Base-by-base conservation (phyloP, 2,888 invertebrate genomes). In the Lissonota sp. region DNA sequence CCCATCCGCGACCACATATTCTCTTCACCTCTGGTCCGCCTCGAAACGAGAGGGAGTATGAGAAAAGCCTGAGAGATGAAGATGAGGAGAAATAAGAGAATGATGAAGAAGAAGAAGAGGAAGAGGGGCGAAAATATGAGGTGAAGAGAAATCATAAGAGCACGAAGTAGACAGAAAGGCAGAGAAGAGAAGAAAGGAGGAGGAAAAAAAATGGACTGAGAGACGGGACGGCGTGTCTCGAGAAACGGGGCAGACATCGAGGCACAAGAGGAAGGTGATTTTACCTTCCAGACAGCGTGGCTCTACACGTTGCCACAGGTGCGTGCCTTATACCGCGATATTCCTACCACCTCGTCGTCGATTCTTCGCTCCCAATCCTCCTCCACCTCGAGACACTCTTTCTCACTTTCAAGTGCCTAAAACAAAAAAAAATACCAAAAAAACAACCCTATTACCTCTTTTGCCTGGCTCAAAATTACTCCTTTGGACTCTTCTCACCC, bases 271-370 rank as follows among this genome's bases (percentile, higher is more conserved):
- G 78, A 81, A 74, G 64, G n/a, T 67, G 67, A 75, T 75, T 14
- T 75, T 66, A 63, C 75, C 58, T 69, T 67, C 79, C 85, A 85
- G 85, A 85, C 85, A 85, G 85, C 85, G 85, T 85, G 85, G 85
- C 85, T 85, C 80, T 82, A 75, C 26, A 26, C 84, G 80, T 83
- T 82, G 84, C 84, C 85, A 84, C 84, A 76, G 85, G 84, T 84
- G 85, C 85, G 84, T 80, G 77, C 78, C 79, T 75, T 42, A 7
- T 71, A 49, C 71, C 67, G 71, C 79, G 71, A 70, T 70, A 74
- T 40, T 57, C 75, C 49, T 71, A 58, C 49, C 62, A 70, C 64
- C 60, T 66, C 66, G 64, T 58, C 67, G 26, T 40, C 58, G 53
- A 1, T 2, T 26, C 62, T 78, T 62, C 42, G 46, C 64, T 69